Evolutionary conservation across 2,888 invertebrate genomes (phyloP).

Genomic region (Nudaria mundana): DNA sequence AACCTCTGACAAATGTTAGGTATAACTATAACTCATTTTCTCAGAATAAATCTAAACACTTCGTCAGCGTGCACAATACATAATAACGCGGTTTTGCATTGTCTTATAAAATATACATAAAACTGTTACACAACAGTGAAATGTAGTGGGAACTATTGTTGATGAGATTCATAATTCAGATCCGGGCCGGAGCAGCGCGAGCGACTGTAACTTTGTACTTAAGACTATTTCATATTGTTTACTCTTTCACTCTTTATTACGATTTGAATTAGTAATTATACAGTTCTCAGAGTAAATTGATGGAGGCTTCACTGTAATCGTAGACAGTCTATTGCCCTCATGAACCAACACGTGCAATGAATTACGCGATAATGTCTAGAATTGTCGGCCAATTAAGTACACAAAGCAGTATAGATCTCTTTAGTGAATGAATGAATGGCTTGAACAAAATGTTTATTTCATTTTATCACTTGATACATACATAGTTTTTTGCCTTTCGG

Average conservation of each 20-base stretch:
- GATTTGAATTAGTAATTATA: background rate
- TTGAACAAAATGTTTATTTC: too few species aligned
- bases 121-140: conserved; percentile 35
- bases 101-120: conserved; percentile 14
- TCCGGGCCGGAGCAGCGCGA: conserved; percentile 14
- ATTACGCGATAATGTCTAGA: too few species aligned
- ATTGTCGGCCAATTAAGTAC: too few species aligned
- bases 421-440: too few species aligned
- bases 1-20: too few species aligned
- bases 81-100: conserved; percentile 12
- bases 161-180: conserved; percentile 28
- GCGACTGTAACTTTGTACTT: conserved; percentile 19
- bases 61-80: conserved; percentile 20
- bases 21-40: conserved; percentile 3
- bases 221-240: conserved; percentile 11
- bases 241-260: background rate
- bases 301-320: too few species aligned
- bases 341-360: too few species aligned
- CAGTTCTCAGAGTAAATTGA: too few species aligned
- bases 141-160: conserved; percentile 33
- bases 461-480: too few species aligned
- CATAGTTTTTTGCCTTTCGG: too few species aligned
- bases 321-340: too few species aligned
- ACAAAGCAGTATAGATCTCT: too few species aligned
- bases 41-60: conserved; percentile 7